A percentile compares a stretch with the other conserved stretches of the same genome.
These are phyloP conservation scores for Suillia variegata DNA, from an alignment of 2,888 invertebrate species.

Conservation along the genomic window DNA sequence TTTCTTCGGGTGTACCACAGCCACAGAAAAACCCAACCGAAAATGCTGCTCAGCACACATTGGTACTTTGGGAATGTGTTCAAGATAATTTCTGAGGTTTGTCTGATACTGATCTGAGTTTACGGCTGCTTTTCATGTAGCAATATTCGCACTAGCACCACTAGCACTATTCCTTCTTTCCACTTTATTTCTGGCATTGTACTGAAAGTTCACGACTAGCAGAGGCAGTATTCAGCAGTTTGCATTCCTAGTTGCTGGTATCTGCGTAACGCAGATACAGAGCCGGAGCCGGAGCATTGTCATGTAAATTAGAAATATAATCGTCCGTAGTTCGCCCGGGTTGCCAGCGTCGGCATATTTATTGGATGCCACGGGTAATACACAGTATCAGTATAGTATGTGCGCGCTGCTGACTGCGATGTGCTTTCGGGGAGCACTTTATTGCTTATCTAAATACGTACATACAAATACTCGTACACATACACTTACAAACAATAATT, in stretches of 20 bases:
- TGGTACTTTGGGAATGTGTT: no score
- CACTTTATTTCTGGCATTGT: no score
- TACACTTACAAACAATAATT: constrained; percentile 2
- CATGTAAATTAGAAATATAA: constrained; percentile 19
- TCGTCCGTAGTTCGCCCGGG: neutral
- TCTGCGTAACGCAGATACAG: neutral
- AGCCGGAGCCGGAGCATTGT: neutral
- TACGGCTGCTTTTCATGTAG: neutral
- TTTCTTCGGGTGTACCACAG: no score
- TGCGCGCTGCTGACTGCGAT: neutral
- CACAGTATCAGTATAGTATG: neutral
- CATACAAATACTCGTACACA: constrained; percentile 14
- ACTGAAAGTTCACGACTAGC: neutral
- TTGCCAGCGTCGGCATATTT: constrained; percentile 4
- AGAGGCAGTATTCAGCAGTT: neutral
- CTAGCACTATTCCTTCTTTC: no score
- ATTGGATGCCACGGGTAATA: neutral
- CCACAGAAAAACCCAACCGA: no score
- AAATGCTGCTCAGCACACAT: no score
- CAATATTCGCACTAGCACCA: neutral
- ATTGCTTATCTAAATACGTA: constrained; percentile 39
- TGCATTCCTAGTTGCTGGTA: no score
- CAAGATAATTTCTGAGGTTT: constrained; percentile 29
- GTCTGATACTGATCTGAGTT: constrained; percentile 18
- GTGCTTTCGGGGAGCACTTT: constrained; percentile 26